phyloP scores from a whole-genome alignment of 2,113 vertebrate species.

The Chrysemys picta region DNA sequence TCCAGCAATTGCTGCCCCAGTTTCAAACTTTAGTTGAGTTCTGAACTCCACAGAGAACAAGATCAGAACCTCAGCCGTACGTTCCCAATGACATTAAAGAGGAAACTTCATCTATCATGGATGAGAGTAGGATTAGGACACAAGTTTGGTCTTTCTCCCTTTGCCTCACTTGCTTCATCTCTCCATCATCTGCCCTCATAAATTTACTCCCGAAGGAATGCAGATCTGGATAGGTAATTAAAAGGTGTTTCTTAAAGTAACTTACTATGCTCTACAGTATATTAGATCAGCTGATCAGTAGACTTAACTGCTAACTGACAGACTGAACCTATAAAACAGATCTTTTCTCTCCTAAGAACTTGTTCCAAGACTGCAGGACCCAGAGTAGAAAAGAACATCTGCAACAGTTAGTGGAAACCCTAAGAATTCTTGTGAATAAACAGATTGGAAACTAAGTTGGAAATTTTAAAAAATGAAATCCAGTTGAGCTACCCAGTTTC shows the following conservation, averaged over 20 bases:
- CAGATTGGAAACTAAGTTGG: constrained; percentile 69
- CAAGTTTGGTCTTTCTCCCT: constrained; percentile 49
- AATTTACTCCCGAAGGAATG: constrained; percentile 34
- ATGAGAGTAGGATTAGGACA: constrained; percentile 9
- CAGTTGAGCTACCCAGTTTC: constrained; percentile 70
- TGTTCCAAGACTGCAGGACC: constrained; percentile 55
- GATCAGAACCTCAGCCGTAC: constrained; percentile 36
- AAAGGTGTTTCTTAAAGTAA: constrained; percentile 56
- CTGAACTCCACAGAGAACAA: constrained; percentile 26
- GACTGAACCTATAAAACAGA: constrained; percentile 42
- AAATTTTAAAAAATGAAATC: constrained; percentile 78
- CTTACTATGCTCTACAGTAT: constrained; percentile 54
- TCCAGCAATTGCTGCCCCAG: not conserved
- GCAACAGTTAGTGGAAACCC: constrained; percentile 66
- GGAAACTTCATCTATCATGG: constrained; percentile 49
- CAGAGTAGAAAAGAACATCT: constrained; percentile 67
- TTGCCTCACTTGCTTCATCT: constrained; percentile 54
- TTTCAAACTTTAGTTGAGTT: not conserved
- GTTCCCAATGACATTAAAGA: not conserved
- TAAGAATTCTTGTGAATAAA: constrained; percentile 71
- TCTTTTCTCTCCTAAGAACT: constrained; percentile 42
- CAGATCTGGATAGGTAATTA: not conserved
- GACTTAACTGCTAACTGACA: constrained; percentile 64
- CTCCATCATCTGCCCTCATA: constrained; percentile 21
- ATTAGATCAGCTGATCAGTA: constrained; percentile 48